Percentiles rank a stretch among this genome's conserved stretches.
Evolutionary conservation across 2,888 invertebrate genomes (phyloP).

Genomic region (Pardosa pseudoannulata): DNA sequence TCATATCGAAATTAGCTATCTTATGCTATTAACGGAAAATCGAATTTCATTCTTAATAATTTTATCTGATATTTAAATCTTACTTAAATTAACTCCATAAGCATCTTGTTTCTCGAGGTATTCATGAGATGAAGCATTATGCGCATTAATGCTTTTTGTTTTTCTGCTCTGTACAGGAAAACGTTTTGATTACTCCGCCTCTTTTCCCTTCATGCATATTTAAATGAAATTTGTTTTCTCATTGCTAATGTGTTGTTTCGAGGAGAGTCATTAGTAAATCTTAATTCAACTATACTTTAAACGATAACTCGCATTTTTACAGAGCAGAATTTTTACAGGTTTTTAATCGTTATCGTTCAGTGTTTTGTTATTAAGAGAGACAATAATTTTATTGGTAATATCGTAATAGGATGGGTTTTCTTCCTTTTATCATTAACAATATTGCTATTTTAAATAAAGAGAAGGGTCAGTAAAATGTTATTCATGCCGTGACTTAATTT

Average conservation of each 20-base stretch:
- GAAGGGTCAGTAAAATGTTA: too few species aligned
- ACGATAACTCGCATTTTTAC: not conserved
- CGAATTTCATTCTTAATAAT: constrained; percentile 65
- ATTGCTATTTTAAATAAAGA: too few species aligned
- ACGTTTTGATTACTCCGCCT: not conserved
- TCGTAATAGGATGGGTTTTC: not conserved
- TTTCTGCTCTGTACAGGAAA: not conserved
- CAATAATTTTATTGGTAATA: not conserved
- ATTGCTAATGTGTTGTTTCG: constrained; percentile 11
- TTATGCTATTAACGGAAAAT: constrained; percentile 60
- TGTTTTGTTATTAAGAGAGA: not conserved
- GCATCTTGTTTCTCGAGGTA: constrained; percentile 36
- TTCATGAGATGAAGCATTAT: constrained; percentile 25
- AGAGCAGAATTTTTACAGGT: not conserved
- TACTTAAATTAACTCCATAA: constrained; percentile 56
- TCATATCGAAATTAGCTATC: constrained; percentile 64
- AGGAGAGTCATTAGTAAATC: not conserved
- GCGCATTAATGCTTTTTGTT: not conserved
- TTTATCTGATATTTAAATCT: constrained; percentile 66
- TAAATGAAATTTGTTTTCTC: constrained; percentile 22
- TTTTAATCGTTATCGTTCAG: not conserved
- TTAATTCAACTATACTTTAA: not conserved
- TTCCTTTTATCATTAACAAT: too few species aligned
- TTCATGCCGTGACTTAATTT: too few species aligned
- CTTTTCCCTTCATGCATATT: constrained; percentile 14